These are phyloP conservation scores for Penelope pileata DNA, from an alignment of 2,113 vertebrate species.

Conservation along the genomic window DNA sequence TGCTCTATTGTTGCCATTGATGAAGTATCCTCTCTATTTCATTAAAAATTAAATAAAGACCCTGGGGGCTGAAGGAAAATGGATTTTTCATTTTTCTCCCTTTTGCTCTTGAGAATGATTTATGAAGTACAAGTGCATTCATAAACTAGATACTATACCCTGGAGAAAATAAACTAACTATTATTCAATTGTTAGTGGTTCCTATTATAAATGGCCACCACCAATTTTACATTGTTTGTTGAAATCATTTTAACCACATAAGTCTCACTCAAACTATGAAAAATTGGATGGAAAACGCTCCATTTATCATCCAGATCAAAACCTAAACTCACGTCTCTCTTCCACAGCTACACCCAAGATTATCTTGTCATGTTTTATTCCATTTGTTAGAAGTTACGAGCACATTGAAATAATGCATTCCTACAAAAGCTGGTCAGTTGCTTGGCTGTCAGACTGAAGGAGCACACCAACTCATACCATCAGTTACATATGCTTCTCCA, in stretches of 20 bases:
- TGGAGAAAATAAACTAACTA: slow-evolving; percentile 69
- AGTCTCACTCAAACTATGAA: slow-evolving; percentile 19
- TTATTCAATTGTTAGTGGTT: slow-evolving; percentile 65
- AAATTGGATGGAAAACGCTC: slow-evolving; percentile 11
- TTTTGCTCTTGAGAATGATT: slow-evolving; percentile 76
- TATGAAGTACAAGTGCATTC: slow-evolving; percentile 69
- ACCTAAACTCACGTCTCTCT: slow-evolving; percentile 6
- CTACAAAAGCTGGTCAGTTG: background rate
- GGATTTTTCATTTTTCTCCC: slow-evolving; percentile 71
- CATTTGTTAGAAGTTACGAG: slow-evolving; percentile 7
- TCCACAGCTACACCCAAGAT: background rate
- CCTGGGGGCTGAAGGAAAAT: slow-evolving; percentile 63
- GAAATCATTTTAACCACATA: slow-evolving; percentile 48
- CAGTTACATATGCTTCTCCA: background rate
- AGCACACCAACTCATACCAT: background rate
- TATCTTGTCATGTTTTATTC: background rate
- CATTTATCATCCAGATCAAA: slow-evolving; percentile 40
- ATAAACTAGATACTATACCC: slow-evolving; percentile 70
- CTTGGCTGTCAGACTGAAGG: background rate
- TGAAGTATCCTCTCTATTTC: slow-evolving; percentile 66
- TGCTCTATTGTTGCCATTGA: slow-evolving; percentile 65
- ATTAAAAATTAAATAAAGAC: slow-evolving; percentile 80
- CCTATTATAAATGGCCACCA: slow-evolving; percentile 45
- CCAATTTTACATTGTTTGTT: slow-evolving; percentile 40
- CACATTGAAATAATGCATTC: background rate